Conservation (phyloP, 2,888 invertebrate genomes). For the Pantelozetes paolii region DNA sequence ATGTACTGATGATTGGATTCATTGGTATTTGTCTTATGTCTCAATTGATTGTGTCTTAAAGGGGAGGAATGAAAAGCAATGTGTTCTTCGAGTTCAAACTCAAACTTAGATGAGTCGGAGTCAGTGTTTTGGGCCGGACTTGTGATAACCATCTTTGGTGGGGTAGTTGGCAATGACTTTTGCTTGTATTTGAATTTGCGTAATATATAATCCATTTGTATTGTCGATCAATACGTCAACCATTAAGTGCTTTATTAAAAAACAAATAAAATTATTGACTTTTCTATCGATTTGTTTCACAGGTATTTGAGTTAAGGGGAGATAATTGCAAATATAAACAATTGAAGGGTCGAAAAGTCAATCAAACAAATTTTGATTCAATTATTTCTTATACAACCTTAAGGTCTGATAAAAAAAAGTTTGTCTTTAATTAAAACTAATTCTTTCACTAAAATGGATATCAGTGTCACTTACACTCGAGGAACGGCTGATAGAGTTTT, state of each 20-base stretch:
- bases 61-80: neutral
- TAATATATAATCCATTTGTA: slow-evolving; percentile 16
- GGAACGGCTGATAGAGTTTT: no score
- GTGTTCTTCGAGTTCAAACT: slow-evolving; percentile 6
- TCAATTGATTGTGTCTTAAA: neutral
- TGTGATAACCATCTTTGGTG: slow-evolving; percentile 26
- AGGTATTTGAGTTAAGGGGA: no score
- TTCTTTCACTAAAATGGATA: no score
- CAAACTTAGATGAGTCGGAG: slow-evolving; percentile 5
- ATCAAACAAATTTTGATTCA: no score
- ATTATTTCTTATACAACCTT: no score
- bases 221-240: neutral
- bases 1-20: neutral
- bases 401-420: no score
- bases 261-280: no score
- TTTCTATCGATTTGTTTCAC: no score
- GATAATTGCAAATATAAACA: no score
- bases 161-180: neutral
- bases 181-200: slow-evolving; percentile 25
- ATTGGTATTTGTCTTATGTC: neutral
- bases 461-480: no score
- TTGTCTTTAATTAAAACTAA: no score
- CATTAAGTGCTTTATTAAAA: neutral
- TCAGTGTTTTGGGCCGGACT: neutral
- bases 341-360: no score